Evolutionary conservation across 2,113 vertebrate species (phyloP), one percentile per base, ranked within the genome.

Genomic region (Ranitomeya variabilis): DNA sequence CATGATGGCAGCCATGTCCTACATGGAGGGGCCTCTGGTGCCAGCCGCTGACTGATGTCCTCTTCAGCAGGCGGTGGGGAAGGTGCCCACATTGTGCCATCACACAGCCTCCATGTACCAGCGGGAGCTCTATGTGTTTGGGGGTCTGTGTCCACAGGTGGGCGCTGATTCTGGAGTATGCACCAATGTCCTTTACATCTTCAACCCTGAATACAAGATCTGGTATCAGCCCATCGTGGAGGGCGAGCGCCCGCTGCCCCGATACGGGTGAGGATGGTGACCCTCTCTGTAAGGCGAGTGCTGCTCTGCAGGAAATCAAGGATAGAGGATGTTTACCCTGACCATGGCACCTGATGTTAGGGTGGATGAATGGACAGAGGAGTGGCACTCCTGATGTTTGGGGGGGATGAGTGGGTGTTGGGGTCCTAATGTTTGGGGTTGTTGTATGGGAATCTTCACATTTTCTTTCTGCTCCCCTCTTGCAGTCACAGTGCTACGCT

Each of bases 201-300:
- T 97, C 88, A 98, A 96, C 92, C 96, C 96, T 9, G 96, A 97
- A 86, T 95, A 95, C 92, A 95, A 96, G 91, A 95, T 98, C 86
- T 98, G 97, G 97, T 98, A 98, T 91, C 95, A 97, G 90, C 97
- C 97, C 73, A 97, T 98, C 62, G 95, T 96, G 81, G 97, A 97
- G 90, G 97, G 97, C n/a, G 93, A 96, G 78, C 94, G 91, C 89
- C 97, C 97, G 88, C 91, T 95, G 77, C 95, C 96, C 88, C 95
- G 97, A 78, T 95, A 96, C 91, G 96, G 96, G 97, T 98, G 77
- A 93, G 97, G 54, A 31, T 45, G 37, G 37, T 45, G 37, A 45
- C 37, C 3, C 37, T 45, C 37, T 45, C 37, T 45, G 37, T 4
- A 45, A 45, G 37, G 37, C 37, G 37, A 45, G 3, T 45, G 37